These are phyloP conservation scores for Palythoa caribaeorum DNA, from an alignment of 92 coral and sea anemone genomes.

Conservation along the genomic window DNA sequence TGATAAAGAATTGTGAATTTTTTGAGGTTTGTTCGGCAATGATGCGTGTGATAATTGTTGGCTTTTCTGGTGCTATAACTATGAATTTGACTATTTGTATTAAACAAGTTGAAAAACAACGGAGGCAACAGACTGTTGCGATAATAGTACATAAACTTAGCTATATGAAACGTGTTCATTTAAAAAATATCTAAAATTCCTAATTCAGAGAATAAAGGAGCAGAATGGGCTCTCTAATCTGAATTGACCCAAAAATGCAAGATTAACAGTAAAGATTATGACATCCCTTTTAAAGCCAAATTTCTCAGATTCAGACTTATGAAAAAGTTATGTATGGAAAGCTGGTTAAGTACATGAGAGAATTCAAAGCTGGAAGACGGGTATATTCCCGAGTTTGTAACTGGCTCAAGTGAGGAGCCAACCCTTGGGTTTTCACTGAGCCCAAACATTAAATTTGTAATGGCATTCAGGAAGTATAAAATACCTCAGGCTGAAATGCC, in stretches of 20 bases:
- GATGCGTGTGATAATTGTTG: too few species aligned
- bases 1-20: too few species aligned
- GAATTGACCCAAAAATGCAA: conserved; percentile 20
- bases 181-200: too few species aligned
- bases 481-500: conserved; percentile 17
- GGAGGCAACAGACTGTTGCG: too few species aligned
- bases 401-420: conserved; percentile 50
- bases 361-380: conserved; percentile 30
- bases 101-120: too few species aligned
- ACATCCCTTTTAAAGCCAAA: conserved; percentile 22
- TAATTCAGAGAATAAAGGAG: too few species aligned
- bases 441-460: conserved; percentile 18
- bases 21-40: too few species aligned
- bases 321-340: conserved; percentile 27
- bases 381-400: conserved; percentile 34
- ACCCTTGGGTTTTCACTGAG: conserved; percentile 40
- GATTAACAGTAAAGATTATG: conserved; percentile 33
- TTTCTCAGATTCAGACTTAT: conserved; percentile 14
- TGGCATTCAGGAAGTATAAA: conserved; percentile 22
- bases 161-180: too few species aligned
- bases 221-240: too few species aligned
- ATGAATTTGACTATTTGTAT: too few species aligned
- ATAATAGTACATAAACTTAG: too few species aligned
- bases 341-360: conserved; percentile 32
- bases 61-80: too few species aligned